Evolutionary conservation across 2,113 vertebrate species (phyloP), one percentile per base, ranked within the genome.

Genomic region (Fregata magnificens): DNA sequence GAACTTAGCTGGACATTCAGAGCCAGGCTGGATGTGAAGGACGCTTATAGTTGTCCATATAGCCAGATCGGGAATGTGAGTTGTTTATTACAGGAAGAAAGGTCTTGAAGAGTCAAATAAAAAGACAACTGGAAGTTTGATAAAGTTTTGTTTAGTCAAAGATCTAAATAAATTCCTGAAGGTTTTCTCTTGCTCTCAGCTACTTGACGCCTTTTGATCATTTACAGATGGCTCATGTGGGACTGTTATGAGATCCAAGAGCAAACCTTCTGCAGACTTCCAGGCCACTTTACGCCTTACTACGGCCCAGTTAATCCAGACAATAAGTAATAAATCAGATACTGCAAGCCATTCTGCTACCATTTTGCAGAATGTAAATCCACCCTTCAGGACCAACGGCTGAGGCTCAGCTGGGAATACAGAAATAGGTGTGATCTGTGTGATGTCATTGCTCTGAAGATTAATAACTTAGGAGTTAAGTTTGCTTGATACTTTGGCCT

Each of bases 191-290:
- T 91, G 71, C 82, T 90, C 88, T 76, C 77, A 84, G 96, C 82
- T 90, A 55, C 88, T 97, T 84, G 96, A 96, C 71, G 80, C 53
- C 95, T 97, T 95, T 94, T 97, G 96, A 98, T 98, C 97, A 90
- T 73, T 97, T 97, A 93, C 97, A 98, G 97, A 98, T 98, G 96
- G 95, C 94, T 95, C 93, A 56, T 81, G 59, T 95, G 93, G 83
- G 83, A 82, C 72, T 84, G 69, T 44, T 91, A 76, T 2, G 92
- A 97, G 96, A 97, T 89, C 72, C 90, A 95, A 93, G 88, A 83
- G 61, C 66, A 93, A 95, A 87, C 70, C 71, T 95, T 86, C 79
- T 52, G 50, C 77, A 77, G 91, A 70, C 49, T 94, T 94, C 86
- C 95, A 93, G 89, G 95, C 49, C 96, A 56, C 44, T 76, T 88